Percentiles rank a stretch among this genome's conserved stretches.
These are phyloP conservation scores for Tarsius wallacei DNA, from an alignment of 2,797 vertebrate genomes.

Conservation along the genomic window DNA sequence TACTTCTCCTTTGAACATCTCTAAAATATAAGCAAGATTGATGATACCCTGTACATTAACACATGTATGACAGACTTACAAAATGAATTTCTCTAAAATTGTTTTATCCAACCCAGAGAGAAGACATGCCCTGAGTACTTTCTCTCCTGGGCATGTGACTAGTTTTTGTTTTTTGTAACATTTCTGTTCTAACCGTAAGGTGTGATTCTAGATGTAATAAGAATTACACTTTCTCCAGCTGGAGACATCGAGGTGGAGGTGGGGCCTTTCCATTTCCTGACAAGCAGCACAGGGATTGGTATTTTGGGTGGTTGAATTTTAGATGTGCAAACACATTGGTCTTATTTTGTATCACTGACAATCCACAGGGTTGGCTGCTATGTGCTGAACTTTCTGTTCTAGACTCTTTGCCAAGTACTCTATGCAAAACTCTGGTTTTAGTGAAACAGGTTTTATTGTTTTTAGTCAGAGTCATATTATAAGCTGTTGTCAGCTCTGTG, in stretches of 20 bases:
- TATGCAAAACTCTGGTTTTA: constrained; percentile 89
- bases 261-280: constrained; percentile 88
- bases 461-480: constrained; percentile 85
- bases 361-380: constrained; percentile 85
- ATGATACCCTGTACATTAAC: constrained; percentile 24
- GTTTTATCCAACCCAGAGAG: constrained; percentile 34
- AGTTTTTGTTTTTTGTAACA: constrained; percentile 66
- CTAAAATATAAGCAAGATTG: constrained; percentile 50
- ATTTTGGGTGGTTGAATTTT: constrained; percentile 80
- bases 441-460: constrained; percentile 86
- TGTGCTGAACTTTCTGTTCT: constrained; percentile 92
- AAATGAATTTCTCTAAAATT: constrained; percentile 67
- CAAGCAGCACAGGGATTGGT: constrained; percentile 83
- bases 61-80: constrained; percentile 51
- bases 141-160: constrained; percentile 23
- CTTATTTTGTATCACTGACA: constrained; percentile 88
- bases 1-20: constrained; percentile 41
- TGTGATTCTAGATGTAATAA: constrained; percentile 5
- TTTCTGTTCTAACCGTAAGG: constrained; percentile 42
- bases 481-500: constrained; percentile 86
- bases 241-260: constrained; percentile 84
- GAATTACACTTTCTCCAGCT: constrained; percentile 50
- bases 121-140: constrained; percentile 44
- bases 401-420: constrained; percentile 90
- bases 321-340: constrained; percentile 86